phyloP scores from a whole-genome alignment of 2,888 invertebrate species.

The Taenaris catops region DNA sequence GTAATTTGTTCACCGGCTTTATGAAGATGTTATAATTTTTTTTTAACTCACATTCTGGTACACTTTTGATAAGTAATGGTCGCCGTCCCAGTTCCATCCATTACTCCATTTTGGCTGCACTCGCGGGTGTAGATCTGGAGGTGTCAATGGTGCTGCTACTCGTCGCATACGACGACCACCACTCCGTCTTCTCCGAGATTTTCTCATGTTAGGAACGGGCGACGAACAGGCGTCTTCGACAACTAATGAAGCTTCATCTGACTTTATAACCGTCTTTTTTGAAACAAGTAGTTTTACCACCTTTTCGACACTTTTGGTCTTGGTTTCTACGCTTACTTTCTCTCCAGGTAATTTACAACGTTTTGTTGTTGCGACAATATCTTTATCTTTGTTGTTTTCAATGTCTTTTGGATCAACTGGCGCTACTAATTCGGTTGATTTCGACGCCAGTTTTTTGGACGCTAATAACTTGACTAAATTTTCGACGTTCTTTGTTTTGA shows the following conservation, averaged over 20 bases:
- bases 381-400: conserved; percentile 21
- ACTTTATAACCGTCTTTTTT: conserved; percentile 63
- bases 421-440: conserved; percentile 19
- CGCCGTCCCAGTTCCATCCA: conserved; percentile 95
- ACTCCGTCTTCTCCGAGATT: conserved; percentile 34
- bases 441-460: conserved; percentile 30
- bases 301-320: conserved; percentile 62
- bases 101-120: conserved; percentile 86
- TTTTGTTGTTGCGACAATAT: conserved; percentile 32
- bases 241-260: conserved; percentile 56
- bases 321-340: conserved; percentile 44
- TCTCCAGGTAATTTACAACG: conserved; percentile 44
- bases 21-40: too few species aligned
- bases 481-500: conserved; percentile 30
- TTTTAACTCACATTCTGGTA: conserved; percentile 94
- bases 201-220: conserved; percentile 30
- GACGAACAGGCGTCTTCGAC: conserved; percentile 44
- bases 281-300: conserved; percentile 63
- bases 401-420: conserved; percentile 18
- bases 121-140: conserved; percentile 36
- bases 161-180: conserved; percentile 34
- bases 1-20: too few species aligned
- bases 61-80: conserved; percentile 89
- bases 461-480: conserved; percentile 32
- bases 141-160: conserved; percentile 27